Conservation (phyloP, 2,113 vertebrate genomes). For the Lampris incognitus region DNA sequence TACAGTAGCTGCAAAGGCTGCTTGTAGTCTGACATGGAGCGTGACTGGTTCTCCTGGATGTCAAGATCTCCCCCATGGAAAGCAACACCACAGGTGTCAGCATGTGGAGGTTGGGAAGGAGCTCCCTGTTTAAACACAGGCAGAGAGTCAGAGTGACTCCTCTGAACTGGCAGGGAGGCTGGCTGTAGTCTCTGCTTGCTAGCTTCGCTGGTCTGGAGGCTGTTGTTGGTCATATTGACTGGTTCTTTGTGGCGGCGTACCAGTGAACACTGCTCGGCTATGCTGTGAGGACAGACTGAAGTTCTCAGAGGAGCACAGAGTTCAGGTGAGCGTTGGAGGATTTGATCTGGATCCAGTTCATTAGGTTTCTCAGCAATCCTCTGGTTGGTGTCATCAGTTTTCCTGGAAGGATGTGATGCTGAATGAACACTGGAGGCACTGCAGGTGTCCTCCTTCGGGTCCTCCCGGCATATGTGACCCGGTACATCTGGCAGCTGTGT, state of each 20-base stretch:
- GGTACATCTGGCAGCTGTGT: background rate
- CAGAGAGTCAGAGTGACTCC: constrained; percentile 60
- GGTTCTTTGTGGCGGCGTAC: background rate
- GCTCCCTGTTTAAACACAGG: constrained; percentile 28
- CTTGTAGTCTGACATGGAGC: constrained; percentile 61
- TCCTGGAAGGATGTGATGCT: background rate
- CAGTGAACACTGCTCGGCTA: constrained; percentile 11
- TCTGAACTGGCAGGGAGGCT: constrained; percentile 42
- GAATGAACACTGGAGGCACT: constrained; percentile 54
- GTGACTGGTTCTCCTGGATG: constrained; percentile 29
- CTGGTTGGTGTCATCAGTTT: background rate
- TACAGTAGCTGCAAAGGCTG: constrained; percentile 73
- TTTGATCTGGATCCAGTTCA: background rate
- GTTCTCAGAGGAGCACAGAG: background rate
- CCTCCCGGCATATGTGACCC: constrained; percentile 44
- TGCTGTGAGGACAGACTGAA: background rate
- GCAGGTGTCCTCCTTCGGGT: constrained; percentile 73
- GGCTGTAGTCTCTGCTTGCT: background rate
- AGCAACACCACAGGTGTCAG: constrained; percentile 8
- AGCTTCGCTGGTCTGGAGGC: background rate
- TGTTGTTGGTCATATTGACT: background rate
- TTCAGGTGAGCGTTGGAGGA: background rate
- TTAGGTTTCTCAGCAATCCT: background rate
- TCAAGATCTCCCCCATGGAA: constrained; percentile 9
- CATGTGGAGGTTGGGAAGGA: background rate